Base-by-base conservation (phyloP, 1,140 invertebrate genomes). In the Reticulitermes speratus region DNA sequence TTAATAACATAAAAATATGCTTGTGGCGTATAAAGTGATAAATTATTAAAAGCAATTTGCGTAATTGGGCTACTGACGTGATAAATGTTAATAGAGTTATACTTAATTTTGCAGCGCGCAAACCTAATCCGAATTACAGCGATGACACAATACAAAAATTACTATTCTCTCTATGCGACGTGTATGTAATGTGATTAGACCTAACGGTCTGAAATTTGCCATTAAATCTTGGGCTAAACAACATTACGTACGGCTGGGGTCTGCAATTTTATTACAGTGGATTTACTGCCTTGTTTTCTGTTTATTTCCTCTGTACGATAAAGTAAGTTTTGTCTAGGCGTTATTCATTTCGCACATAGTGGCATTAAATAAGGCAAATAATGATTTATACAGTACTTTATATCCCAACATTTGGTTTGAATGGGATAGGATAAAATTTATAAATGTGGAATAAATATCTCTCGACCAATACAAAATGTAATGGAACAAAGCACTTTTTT, bases 31-130 rank as follows among this genome's bases (percentile, higher is more conserved):
- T 25, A 75, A 75, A 75, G n/a, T 75, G n/a, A 75, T 75, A 75
- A 75, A 75, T 75, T 75, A 75, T 75, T 75, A 75, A 75, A 30
- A 30, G 65, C 65, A 75, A 75, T 75, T 30, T 75, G 65, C 65
- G 65, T 75, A 75, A 75, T 75, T 75, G 65, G 65, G n/a, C 65
- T 25, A 7, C 3, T 30, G 65, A 11, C 25, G n/a, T 75, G 65
- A 75, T 75, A 75, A 75, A 75, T 75, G n/a, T 75, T 75, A 75
- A 75, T 75, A 16, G 11, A 75, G 65, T 75, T 75, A 75, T 14
- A 75, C 65, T n/a, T 75, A 75, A 30, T 75, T 75, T 75, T 75
- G n/a, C 25, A n/a, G n/a, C n/a, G n/a, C 65, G 65, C 25, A 30
- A 9, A 30, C 65, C 65, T n/a, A 75, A 75, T 75, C 30, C 65